Base-by-base conservation (phyloP, 1,140 invertebrate species). In the Aporrectodea caliginosa region DNA sequence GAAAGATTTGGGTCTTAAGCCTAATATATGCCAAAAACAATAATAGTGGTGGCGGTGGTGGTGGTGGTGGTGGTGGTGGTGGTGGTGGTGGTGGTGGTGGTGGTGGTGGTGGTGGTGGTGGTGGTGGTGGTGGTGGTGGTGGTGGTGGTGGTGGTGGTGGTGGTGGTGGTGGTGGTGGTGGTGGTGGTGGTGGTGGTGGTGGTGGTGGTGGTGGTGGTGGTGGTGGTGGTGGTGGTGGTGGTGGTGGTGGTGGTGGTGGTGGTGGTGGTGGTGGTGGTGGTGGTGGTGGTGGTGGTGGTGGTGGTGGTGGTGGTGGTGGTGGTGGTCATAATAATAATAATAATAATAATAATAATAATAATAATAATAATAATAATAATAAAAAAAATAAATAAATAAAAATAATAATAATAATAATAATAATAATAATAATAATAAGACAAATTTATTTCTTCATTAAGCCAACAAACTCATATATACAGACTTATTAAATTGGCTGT, bases 61-160 rank as follows among this genome's bases (percentile, higher is more conserved):
- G 43, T 58, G 43, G 43, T 58, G 43, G 43, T 58, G 43, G 43
- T 58, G 43, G 43, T 58, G 43, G 43, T 58, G 43, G 43, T 58
- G 43, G 43, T 58, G 43, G 43, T 58, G 43, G 43, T 58, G 43
- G 43, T 58, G 43, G 43, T 58, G 43, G 43, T 58, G 43, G 43
- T 58, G 43, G 43, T 58, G 43, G 43, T 58, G 43, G 43, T 58
- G 43, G 43, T 58, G 43, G 43, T 58, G 43, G 43, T 58, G 43
- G 43, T 58, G 43, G 43, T 58, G 43, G 43, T 58, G 43, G 43
- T 58, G 43, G 43, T 58, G 43, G 43, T 58, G 43, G 43, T 58
- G 43, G 43, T 58, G 43, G 43, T 58, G 43, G 43, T 58, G 43
- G 43, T 58, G 43, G 43, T 58, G 43, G 43, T 58, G 43, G 43